Percentiles rank a stretch among this genome's conserved stretches.
Evolutionary conservation across 1,140 invertebrate species (phyloP).

Genomic region (Lepidurus arcticus): DNA sequence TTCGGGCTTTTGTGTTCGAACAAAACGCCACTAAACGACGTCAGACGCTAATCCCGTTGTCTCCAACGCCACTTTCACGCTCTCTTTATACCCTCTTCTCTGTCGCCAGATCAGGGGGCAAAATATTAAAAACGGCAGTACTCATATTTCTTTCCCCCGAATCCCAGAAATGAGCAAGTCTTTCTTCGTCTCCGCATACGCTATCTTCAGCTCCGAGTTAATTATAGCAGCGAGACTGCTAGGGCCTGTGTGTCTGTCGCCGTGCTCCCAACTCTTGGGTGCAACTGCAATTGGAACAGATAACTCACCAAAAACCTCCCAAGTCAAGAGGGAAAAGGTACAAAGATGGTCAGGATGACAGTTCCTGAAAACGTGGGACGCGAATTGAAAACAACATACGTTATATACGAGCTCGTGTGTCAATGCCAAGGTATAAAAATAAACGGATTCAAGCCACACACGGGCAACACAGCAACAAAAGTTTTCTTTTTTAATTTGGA

Average conservation of each 20-base stretch:
- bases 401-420: neutral
- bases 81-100: neutral
- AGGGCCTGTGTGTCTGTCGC: neutral
- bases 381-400: neutral
- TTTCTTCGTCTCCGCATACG: neutral
- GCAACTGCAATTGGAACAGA: neutral
- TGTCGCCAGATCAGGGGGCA: neutral
- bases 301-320: neutral
- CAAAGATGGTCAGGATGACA: neutral
- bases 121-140: neutral
- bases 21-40: neutral
- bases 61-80: neutral
- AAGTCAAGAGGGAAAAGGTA: neutral
- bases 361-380: neutral
- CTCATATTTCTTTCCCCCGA: neutral
- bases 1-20: neutral
- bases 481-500: neutral
- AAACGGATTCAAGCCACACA: neutral
- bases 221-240: conserved; percentile 2
- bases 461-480: neutral
- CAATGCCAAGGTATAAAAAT: neutral
- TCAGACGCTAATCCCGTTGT: neutral
- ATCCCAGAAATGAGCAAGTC: neutral
- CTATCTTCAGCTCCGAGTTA: conserved; percentile 20
- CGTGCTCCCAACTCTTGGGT: neutral